A percentile compares a stretch with the other conserved stretches of the same genome.
Evolutionary conservation across 1,140 invertebrate species (phyloP).

Genomic region (Globodera rostochiensis): DNA sequence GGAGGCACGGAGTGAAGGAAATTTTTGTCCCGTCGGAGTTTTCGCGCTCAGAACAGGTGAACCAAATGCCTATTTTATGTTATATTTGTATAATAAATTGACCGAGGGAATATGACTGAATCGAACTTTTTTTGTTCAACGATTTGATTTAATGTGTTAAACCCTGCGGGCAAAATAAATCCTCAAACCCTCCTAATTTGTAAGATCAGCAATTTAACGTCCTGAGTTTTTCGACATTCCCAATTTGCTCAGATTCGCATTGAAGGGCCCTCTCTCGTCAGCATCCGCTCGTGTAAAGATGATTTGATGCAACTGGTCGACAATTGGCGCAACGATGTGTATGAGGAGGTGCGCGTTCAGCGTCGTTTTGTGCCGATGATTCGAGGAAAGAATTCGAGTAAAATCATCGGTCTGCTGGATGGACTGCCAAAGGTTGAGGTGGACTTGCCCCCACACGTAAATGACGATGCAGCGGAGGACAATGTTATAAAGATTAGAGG

Average conservation of each 20-base stretch:
- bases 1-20: neutral
- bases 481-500: neutral
- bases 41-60: neutral
- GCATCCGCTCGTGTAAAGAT: neutral
- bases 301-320: neutral
- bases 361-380: slow-evolving; percentile 1
- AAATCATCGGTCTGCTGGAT: neutral
- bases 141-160: too few species aligned
- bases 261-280: neutral
- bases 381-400: neutral
- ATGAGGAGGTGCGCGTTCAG: neutral
- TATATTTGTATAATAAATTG: too few species aligned
- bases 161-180: too few species aligned
- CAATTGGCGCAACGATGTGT: neutral
- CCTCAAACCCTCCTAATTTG: too few species aligned
- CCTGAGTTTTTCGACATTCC: too few species aligned
- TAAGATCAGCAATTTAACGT: too few species aligned
- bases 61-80: too few species aligned
- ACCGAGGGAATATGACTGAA: too few species aligned
- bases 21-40: neutral
- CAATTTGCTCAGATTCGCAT: neutral
- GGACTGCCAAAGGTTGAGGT: neutral
- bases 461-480: neutral
- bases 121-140: too few species aligned
- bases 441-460: neutral